Evolutionary conservation across 2,797 vertebrate species (phyloP).

Genomic region (Trachops cirrhosus): DNA sequence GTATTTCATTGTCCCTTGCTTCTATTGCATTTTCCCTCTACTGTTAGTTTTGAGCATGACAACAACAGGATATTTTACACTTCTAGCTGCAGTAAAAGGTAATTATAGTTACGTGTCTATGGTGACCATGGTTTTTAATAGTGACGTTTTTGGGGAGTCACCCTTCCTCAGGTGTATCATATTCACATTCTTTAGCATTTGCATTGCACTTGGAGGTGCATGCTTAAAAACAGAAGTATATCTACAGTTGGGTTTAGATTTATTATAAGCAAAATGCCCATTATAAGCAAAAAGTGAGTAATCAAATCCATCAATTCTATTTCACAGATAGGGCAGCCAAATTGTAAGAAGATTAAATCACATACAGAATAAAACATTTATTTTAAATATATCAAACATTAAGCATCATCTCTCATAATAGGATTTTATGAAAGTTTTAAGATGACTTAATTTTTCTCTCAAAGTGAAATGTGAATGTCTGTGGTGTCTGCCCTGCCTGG

Average conservation of each 20-base stretch:
- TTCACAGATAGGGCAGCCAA: not conserved
- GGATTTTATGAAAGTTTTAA: not conserved
- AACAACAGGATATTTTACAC: not conserved
- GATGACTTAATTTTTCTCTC: not conserved
- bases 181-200: not conserved
- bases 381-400: not conserved
- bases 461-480: not conserved
- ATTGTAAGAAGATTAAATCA: not conserved
- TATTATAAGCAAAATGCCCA: too few species aligned
- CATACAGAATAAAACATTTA: not conserved
- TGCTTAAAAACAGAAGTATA: not conserved
- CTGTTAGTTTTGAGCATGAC: not conserved
- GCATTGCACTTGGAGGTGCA: not conserved
- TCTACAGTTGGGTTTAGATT: not conserved
- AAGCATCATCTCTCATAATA: not conserved
- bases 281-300: not conserved
- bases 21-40: not conserved
- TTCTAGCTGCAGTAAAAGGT: not conserved
- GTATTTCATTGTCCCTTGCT: not conserved
- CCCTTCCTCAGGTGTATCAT: not conserved
- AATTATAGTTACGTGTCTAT: not conserved
- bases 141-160: not conserved
- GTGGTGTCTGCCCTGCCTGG: too few species aligned
- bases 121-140: not conserved
- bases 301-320: not conserved